Evolutionary conservation across 2,113 vertebrate genomes (phyloP).

Genomic region (Muscicapa adusta): DNA sequence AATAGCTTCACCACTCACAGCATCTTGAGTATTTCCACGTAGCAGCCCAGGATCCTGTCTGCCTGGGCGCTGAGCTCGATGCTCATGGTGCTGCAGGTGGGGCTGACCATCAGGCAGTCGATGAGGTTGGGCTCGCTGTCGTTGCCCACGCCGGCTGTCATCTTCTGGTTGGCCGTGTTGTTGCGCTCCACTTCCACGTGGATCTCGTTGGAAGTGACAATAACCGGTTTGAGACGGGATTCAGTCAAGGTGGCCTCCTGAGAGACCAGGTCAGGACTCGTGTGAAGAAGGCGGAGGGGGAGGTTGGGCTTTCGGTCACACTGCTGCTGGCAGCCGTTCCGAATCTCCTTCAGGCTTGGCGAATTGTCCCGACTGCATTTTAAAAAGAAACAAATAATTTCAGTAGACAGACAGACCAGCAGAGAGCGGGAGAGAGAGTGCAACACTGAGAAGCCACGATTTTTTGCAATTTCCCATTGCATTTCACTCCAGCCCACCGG

Average conservation of each 20-base stretch:
- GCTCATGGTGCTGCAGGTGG: constrained; percentile 90
- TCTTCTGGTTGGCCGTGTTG: constrained; percentile 89
- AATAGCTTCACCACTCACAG: constrained; percentile 81
- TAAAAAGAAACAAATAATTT: background rate
- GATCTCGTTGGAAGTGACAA: constrained; percentile 95
- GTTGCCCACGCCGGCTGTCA: constrained; percentile 80
- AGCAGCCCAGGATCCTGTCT: constrained; percentile 93
- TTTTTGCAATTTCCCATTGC: background rate
- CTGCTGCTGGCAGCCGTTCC: constrained; percentile 95
- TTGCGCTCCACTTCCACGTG: constrained; percentile 93
- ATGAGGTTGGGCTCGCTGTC: constrained; percentile 98
- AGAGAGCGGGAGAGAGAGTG: background rate
- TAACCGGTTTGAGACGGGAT: constrained; percentile 80
- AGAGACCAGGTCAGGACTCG: constrained; percentile 80
- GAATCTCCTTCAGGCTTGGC: constrained; percentile 97
- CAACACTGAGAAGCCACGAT: background rate
- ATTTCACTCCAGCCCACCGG: background rate
- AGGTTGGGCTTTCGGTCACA: constrained; percentile 94
- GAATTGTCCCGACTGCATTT: constrained; percentile 91
- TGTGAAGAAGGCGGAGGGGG: constrained; percentile 89
- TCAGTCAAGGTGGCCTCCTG: constrained; percentile 79
- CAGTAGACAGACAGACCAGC: background rate
- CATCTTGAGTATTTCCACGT: constrained; percentile 97
- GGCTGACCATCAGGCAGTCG: constrained; percentile 97
- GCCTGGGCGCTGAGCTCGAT: constrained; percentile 96